Percentiles rank a stretch among this genome's conserved stretches.
phyloP scores from a whole-genome alignment of 92 coral and sea anemone species.

The Parazoanthus swiftii region DNA sequence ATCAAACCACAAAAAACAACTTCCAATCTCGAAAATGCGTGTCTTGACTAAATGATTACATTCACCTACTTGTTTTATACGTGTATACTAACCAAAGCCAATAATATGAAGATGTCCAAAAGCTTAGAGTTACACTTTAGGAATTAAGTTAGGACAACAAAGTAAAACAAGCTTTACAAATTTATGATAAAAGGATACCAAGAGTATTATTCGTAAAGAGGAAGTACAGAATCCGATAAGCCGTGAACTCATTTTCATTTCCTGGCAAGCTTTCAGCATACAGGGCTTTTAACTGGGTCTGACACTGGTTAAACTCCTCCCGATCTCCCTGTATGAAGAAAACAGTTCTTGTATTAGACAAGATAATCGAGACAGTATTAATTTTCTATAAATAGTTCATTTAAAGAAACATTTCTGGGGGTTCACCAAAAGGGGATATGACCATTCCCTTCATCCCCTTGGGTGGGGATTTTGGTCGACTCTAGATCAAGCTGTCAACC shows the following conservation, averaged over 20 bases:
- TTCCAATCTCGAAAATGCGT: not conserved
- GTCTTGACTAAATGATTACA: too few species aligned
- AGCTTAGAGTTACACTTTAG: not conserved
- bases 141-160: not conserved
- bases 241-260: constrained; percentile 77
- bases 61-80: too few species aligned
- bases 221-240: constrained; percentile 87
- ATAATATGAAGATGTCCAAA: not conserved
- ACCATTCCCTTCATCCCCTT: not conserved
- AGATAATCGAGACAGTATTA: not conserved
- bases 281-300: constrained; percentile 92
- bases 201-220: constrained; percentile 81
- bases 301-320: constrained; percentile 99
- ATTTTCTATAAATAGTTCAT: not conserved
- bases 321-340: constrained; percentile 84
- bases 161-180: not conserved
- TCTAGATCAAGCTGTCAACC: too few species aligned
- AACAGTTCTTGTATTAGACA: not conserved
- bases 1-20: not conserved
- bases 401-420: not conserved
- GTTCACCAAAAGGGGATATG: not conserved
- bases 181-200: constrained; percentile 85
- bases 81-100: not conserved
- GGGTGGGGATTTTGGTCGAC: too few species aligned
- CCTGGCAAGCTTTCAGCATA: constrained; percentile 82